Evolutionary conservation across 2,113 vertebrate species (phyloP).

Genomic region (Pithys albifrons): DNA sequence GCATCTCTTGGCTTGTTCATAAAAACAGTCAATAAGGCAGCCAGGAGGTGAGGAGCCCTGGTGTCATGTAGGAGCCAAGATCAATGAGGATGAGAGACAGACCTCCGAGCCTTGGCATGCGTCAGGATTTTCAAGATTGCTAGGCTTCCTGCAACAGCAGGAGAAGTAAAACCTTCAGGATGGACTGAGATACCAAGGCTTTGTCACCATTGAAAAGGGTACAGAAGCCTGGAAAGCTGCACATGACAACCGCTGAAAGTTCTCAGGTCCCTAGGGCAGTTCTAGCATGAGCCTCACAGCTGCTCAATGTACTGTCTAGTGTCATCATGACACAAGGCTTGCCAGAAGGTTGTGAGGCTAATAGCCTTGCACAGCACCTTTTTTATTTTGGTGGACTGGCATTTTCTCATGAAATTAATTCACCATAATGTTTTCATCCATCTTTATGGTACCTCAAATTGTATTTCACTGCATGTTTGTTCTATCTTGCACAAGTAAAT

Average conservation of each 20-base stretch:
- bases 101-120: neutral
- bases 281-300: neutral
- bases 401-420: neutral
- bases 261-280: neutral
- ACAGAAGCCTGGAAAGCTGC: neutral
- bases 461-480: neutral
- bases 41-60: neutral
- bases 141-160: neutral
- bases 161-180: neutral
- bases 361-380: neutral
- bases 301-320: neutral
- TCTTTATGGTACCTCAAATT: neutral
- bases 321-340: neutral
- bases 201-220: neutral
- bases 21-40: neutral
- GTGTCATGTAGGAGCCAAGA: neutral
- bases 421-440: neutral
- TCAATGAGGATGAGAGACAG: neutral
- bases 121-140: neutral
- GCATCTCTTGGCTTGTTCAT: neutral
- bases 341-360: neutral
- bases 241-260: neutral
- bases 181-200: neutral
- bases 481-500: neutral
- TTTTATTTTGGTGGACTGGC: neutral